Evolutionary conservation across 2,888 invertebrate genomes (phyloP).

Genomic region (Drosophila neotestacea): DNA sequence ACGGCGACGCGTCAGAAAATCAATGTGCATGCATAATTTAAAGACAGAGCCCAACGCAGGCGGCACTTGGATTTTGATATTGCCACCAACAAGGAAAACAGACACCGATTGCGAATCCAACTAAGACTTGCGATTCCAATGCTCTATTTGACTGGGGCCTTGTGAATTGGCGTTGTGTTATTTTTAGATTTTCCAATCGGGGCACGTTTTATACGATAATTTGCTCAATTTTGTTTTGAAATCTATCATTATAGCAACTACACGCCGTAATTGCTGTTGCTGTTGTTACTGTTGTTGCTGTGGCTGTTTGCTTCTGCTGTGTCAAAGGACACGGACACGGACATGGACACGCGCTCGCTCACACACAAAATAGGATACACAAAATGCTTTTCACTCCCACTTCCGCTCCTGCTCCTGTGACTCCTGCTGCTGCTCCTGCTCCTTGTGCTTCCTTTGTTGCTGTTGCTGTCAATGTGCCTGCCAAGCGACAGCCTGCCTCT

Average conservation of each 20-base stretch:
- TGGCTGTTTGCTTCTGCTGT: slow-evolving; percentile 32
- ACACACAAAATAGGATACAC: slow-evolving; percentile 77
- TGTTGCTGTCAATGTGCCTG: slow-evolving; percentile 61
- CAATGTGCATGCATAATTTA: slow-evolving; percentile 80
- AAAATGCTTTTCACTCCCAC: slow-evolving; percentile 70
- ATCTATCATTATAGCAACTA: slow-evolving; percentile 76
- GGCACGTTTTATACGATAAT: slow-evolving; percentile 70
- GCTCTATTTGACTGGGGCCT: background rate
- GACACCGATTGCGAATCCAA: slow-evolving; percentile 8
- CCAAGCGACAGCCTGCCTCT: slow-evolving; percentile 70
- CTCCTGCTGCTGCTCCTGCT: slow-evolving; percentile 16
- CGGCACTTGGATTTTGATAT: slow-evolving; percentile 46
- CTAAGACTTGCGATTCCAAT: slow-evolving; percentile 15
- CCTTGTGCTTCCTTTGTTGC: slow-evolving; percentile 43
- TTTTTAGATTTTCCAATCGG: slow-evolving; percentile 65
- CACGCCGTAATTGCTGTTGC: slow-evolving; percentile 61
- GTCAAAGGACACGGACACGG: slow-evolving; percentile 39
- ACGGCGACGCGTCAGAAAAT: slow-evolving; percentile 62
- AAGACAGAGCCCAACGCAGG: slow-evolving; percentile 43
- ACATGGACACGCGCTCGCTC: slow-evolving; percentile 60
- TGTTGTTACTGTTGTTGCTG: slow-evolving; percentile 22
- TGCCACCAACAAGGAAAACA: slow-evolving; percentile 18
- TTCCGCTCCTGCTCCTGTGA: slow-evolving; percentile 33
- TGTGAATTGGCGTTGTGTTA: slow-evolving; percentile 34
- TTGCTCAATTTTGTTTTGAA: slow-evolving; percentile 77